These are phyloP conservation scores for Gadopsis bispinosus DNA, from an alignment of 2,797 vertebrate species.

Conservation along the genomic window DNA sequence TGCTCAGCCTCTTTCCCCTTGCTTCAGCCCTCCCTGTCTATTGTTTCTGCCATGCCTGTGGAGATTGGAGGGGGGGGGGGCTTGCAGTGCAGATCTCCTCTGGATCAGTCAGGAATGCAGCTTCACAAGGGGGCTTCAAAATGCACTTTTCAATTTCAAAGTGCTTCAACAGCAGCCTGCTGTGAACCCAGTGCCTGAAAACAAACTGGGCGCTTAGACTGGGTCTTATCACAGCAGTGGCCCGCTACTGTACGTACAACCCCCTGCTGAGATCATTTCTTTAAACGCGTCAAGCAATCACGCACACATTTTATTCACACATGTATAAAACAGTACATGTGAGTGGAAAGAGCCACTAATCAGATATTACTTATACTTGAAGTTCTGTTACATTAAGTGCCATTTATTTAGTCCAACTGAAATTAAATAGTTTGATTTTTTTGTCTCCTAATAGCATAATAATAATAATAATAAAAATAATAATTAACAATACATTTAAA, in stretches of 20 bases:
- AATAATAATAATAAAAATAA: neutral
- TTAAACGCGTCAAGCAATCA: neutral
- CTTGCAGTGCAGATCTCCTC: slow-evolving; percentile 43
- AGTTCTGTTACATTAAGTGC: neutral
- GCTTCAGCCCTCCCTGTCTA: neutral
- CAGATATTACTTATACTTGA: neutral
- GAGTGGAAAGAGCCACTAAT: neutral
- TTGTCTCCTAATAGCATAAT: neutral
- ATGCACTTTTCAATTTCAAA: slow-evolving; percentile 64
- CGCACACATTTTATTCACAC: neutral
- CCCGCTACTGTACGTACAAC: slow-evolving; percentile 48
- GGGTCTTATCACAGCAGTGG: slow-evolving; percentile 53
- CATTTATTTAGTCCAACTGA: neutral
- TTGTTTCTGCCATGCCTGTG: slow-evolving; percentile 16
- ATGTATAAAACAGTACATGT: neutral
- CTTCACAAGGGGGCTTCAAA: slow-evolving; percentile 59
- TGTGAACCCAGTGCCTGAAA: slow-evolving; percentile 55
- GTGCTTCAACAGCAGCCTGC: slow-evolving; percentile 54
- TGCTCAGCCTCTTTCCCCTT: neutral
- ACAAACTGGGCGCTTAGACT: slow-evolving; percentile 49
- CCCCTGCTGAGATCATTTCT: slow-evolving; percentile 30
- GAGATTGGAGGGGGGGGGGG: neutral
- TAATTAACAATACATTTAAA: neutral
- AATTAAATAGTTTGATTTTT: no score
- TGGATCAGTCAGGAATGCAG: slow-evolving; percentile 71